A percentile compares a stretch with the other conserved stretches of the same genome.
Conservation (phyloP, 2,113 vertebrate genomes). For the Paramisgurnus dabryanus region DNA sequence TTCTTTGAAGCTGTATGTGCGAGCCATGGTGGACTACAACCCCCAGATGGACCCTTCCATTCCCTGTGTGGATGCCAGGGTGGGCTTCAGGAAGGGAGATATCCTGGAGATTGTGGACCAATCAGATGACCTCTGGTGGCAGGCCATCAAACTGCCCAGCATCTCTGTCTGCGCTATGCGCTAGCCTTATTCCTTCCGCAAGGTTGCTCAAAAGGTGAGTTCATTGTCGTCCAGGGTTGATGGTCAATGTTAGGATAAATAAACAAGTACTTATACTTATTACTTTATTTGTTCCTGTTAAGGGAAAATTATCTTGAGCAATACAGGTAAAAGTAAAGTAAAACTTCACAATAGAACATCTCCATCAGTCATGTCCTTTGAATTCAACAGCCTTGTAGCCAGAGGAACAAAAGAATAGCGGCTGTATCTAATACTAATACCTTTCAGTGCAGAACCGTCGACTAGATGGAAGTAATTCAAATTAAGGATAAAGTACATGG, state of each 20-base stretch:
- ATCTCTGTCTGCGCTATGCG: constrained; percentile 85
- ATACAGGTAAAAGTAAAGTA: too few species aligned
- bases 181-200: constrained; percentile 90
- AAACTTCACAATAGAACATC: too few species aligned
- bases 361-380: too few species aligned
- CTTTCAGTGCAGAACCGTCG: too few species aligned
- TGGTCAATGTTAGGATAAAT: not conserved
- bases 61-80: constrained; percentile 89
- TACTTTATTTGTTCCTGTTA: too few species aligned
- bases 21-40: constrained; percentile 90
- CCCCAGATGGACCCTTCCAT: constrained; percentile 87
- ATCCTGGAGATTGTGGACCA: constrained; percentile 95
- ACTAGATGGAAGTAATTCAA: too few species aligned
- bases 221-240: not conserved
- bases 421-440: too few species aligned
- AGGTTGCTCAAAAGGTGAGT: constrained; percentile 86
- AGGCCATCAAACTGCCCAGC: constrained; percentile 87
- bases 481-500: too few species aligned
- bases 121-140: constrained; percentile 94
- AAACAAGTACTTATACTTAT: too few species aligned
- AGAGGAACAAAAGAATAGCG: too few species aligned
- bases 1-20: constrained; percentile 80
- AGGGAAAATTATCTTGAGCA: too few species aligned
- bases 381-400: too few species aligned
- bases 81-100: constrained; percentile 88